These are phyloP conservation scores for Melospiza melodia DNA, from an alignment of 2,113 vertebrate genomes.

Conservation along the genomic window DNA sequence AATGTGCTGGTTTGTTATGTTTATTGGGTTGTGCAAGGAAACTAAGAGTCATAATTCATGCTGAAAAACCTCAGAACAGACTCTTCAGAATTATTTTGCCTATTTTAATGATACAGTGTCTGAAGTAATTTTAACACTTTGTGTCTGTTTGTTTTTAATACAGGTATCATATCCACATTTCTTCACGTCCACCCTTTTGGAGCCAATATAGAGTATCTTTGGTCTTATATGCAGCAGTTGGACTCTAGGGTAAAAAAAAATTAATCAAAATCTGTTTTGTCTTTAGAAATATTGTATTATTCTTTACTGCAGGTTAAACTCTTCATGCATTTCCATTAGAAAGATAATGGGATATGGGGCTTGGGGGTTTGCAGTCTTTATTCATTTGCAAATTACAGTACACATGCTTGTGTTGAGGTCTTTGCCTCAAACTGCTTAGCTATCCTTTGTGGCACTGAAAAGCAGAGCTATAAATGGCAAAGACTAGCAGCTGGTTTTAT, in stretches of 20 bases:
- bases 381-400: constrained; percentile 17
- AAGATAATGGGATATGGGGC: not conserved
- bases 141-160: constrained; percentile 53
- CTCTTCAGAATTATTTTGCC: not conserved
- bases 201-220: constrained; percentile 95
- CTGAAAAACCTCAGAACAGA: not conserved
- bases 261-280: constrained; percentile 41
- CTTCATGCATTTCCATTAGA: not conserved
- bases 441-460: constrained; percentile 22
- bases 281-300: constrained; percentile 40
- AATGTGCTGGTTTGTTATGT: not conserved
- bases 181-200: constrained; percentile 97
- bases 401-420: not conserved
- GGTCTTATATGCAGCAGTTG: constrained; percentile 95
- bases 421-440: not conserved
- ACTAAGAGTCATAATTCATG: not conserved
- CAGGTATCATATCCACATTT: constrained; percentile 96
- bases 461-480: not conserved
- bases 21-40: constrained; percentile 13
- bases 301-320: constrained; percentile 34
- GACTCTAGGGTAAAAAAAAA: constrained; percentile 87
- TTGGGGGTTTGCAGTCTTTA: not conserved
- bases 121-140: not conserved
- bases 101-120: not conserved
- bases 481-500: not conserved